Conservation (phyloP, 92 coral and sea anemone species). For the Hydrozoanthus gracilis region DNA sequence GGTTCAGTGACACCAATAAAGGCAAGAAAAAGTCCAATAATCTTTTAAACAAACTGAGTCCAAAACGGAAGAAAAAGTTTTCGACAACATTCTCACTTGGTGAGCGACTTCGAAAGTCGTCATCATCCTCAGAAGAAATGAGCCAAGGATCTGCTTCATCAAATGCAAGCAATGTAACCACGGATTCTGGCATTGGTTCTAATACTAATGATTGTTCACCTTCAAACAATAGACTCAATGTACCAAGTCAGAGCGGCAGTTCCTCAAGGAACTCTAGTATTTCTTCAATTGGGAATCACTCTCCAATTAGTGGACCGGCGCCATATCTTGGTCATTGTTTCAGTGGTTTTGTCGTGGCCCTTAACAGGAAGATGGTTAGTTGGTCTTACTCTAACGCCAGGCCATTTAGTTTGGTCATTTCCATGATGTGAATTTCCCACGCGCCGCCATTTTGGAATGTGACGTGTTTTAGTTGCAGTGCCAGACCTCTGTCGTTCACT, state of each 20-base stretch:
- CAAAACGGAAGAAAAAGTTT: conserved; percentile 66
- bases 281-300: conserved; percentile 57
- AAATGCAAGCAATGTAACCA: conserved; percentile 31
- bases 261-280: conserved; percentile 69
- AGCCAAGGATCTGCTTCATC: conserved; percentile 71
- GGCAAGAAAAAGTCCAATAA: conserved; percentile 59
- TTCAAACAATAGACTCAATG: conserved; percentile 49
- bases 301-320: conserved; percentile 71
- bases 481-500: no score
- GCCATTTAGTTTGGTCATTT: no score
- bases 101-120: conserved; percentile 65
- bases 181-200: conserved; percentile 84
- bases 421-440: no score
- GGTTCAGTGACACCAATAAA: conserved; percentile 78
- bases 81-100: conserved; percentile 60
- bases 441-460: no score
- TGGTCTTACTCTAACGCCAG: no score
- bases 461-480: no score
- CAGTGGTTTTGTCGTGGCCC: conserved; percentile 87
- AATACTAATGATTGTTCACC: conserved; percentile 65
- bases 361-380: conserved; percentile 94
- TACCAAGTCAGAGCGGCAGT: conserved; percentile 55
- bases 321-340: conserved; percentile 75
- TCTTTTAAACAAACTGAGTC: conserved; percentile 64
- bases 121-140: conserved; percentile 74